Evolutionary conservation across 2,113 vertebrate genomes (phyloP), one percentile per base, ranked within the genome.

Genomic region (Sminthopsis crassicaudata): DNA sequence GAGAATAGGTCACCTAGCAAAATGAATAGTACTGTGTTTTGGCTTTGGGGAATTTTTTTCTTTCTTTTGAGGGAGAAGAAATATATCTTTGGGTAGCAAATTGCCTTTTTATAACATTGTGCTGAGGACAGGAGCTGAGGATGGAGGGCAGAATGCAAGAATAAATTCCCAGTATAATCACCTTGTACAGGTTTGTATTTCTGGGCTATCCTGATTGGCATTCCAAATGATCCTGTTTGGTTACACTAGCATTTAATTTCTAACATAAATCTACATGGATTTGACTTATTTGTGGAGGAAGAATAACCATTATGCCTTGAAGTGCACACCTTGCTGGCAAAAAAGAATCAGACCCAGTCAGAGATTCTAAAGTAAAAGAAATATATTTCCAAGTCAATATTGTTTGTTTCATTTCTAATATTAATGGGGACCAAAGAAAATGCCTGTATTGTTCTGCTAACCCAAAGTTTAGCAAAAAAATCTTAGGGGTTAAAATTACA

Each of bases 1-100:
- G 48, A 97, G 91, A 97, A 95, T 98, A 50, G 27, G 96, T 97
- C 94, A 97, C 91, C 93, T 96, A 98, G 53, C 96, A 84, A 84
- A 97, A 94, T 94, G 97, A 97, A 95, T 53, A 95, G 94, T 84
- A 96, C 94, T 76, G 52, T 96, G 93, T 96, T 96, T 57, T 95
- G 96, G 94, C 95, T 96, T 92, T 97, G 91, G 46, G 91, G 90
- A 97, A 96, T 96, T 67, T 92, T 91, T 90, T 76, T 46, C 89
- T 23, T 50, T 26, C 46, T 88, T 91, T 91, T 96, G 93, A 36
- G 92, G 92, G 92, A 93, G 89, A 26, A 91, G 94, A 95, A 90
- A 96, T 92, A 92, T 91, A 92, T 0, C 9, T 91, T 95, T 92
- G 55, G 89, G n/a, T 94, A 89, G 94, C 14, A 36, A 96, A 94